Conservation (phyloP, 1,140 invertebrate species). For the Yoshiicerus persimilis region DNA sequence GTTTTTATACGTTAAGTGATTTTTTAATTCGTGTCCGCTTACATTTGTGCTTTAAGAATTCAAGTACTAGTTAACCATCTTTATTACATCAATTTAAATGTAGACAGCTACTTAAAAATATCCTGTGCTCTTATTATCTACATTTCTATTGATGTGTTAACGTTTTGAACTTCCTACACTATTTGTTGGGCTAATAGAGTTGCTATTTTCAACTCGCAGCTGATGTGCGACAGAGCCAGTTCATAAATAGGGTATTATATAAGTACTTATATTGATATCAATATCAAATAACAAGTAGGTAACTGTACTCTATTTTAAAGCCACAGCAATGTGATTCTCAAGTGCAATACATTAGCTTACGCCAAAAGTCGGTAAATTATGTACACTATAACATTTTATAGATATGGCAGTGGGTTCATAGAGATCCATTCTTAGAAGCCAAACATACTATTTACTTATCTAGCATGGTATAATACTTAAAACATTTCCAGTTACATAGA, state of each 20-base stretch:
- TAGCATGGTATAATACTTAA: too few species aligned
- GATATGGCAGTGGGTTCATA: too few species aligned
- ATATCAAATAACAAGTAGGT: too few species aligned
- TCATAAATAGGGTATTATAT: background rate
- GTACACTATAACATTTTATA: too few species aligned
- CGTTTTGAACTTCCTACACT: background rate
- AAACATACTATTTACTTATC: too few species aligned
- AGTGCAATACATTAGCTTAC: too few species aligned
- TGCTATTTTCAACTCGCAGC: background rate
- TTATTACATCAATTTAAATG: background rate
- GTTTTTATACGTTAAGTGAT: background rate
- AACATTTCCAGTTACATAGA: background rate
- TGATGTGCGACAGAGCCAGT: background rate
- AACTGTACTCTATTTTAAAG: too few species aligned
- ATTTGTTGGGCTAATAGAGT: background rate
- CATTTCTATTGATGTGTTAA: too few species aligned
- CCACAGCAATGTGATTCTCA: background rate
- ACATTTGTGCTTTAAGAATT: background rate
- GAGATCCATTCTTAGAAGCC: too few species aligned
- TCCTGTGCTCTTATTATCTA: too few species aligned
- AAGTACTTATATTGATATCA: too few species aligned
- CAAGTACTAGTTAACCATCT: background rate
- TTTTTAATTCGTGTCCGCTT: background rate
- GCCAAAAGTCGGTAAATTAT: too few species aligned
- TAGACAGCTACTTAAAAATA: background rate